phyloP scores from a whole-genome alignment of 2,888 invertebrate genomes.

The Hesperia comma region DNA sequence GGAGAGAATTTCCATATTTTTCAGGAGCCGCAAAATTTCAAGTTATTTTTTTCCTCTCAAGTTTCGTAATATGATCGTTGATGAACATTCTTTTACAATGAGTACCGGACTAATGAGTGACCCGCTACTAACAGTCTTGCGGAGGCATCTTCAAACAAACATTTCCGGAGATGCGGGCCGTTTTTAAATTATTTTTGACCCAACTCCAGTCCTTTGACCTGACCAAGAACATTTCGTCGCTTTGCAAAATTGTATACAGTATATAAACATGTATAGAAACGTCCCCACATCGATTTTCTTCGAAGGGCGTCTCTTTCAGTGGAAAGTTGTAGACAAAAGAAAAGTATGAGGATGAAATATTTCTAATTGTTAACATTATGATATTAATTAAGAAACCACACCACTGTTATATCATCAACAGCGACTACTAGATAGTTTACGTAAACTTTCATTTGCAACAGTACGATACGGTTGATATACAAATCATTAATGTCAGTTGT shows the following conservation, averaged over 20 bases:
- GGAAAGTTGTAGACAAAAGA: too few species aligned
- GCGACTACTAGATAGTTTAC: neutral
- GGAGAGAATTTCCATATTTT: constrained; percentile 3
- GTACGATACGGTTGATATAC: constrained; percentile 14
- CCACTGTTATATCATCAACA: constrained; percentile 10
- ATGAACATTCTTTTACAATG: constrained; percentile 20
- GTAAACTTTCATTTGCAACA: constrained; percentile 8
- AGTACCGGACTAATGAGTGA: constrained; percentile 50
- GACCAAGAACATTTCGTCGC: constrained; percentile 15
- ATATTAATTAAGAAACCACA: constrained; percentile 4
- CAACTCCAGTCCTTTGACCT: constrained; percentile 38
- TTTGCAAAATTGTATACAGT: neutral
- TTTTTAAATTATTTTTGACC: constrained; percentile 49
- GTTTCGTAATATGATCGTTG: constrained; percentile 21
- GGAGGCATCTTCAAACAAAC: constrained; percentile 49
- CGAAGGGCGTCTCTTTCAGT: too few species aligned
- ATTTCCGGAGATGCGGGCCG: constrained; percentile 42
- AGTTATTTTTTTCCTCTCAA: neutral
- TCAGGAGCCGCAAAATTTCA: constrained; percentile 14
- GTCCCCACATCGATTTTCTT: too few species aligned
- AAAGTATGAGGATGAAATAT: too few species aligned
- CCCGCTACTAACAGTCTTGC: constrained; percentile 51
- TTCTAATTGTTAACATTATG: too few species aligned
- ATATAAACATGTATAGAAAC: too few species aligned
- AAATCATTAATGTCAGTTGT: constrained; percentile 18